Percentiles rank a stretch among this genome's conserved stretches.
These are phyloP conservation scores for Telenomus remus DNA, from an alignment of 1,140 invertebrate species.

Conservation along the genomic window DNA sequence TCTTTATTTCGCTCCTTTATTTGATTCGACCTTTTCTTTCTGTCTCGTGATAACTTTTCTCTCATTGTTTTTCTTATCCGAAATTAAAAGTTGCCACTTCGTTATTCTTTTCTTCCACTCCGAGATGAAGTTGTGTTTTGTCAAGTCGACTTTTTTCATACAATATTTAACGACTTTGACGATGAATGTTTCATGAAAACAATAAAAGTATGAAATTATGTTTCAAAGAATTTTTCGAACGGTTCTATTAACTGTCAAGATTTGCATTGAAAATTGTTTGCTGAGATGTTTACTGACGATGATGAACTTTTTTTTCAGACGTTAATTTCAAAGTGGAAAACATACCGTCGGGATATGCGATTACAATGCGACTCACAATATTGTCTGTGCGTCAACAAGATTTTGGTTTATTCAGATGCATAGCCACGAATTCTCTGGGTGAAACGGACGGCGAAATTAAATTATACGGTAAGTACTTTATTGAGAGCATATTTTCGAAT, in stretches of 20 bases:
- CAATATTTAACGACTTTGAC: too few relatives aligned
- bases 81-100: too few relatives aligned
- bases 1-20: background rate
- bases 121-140: too few relatives aligned
- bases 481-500: constrained; percentile 12
- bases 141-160: too few relatives aligned
- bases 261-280: too few relatives aligned
- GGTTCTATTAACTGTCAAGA: too few relatives aligned
- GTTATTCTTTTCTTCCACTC: too few relatives aligned
- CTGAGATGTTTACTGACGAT: too few relatives aligned
- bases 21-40: constrained; percentile 3
- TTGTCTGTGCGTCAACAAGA: constrained; percentile 77
- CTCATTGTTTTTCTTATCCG: too few relatives aligned
- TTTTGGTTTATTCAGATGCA: constrained; percentile 78
- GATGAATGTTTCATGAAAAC: too few relatives aligned
- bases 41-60: background rate
- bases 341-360: constrained; percentile 75
- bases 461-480: constrained; percentile 77
- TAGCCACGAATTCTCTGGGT: constrained; percentile 79
- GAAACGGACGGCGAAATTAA: constrained; percentile 78
- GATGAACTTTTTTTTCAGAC: constrained; percentile 53
- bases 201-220: too few relatives aligned
- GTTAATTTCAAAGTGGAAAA: constrained; percentile 77
- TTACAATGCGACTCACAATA: constrained; percentile 78
- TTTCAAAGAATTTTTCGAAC: too few relatives aligned